A percentile compares a stretch with the other conserved stretches of the same genome.
phyloP scores from a whole-genome alignment of 1,140 invertebrate genomes.

The Cyphomyrmex costatus region DNA sequence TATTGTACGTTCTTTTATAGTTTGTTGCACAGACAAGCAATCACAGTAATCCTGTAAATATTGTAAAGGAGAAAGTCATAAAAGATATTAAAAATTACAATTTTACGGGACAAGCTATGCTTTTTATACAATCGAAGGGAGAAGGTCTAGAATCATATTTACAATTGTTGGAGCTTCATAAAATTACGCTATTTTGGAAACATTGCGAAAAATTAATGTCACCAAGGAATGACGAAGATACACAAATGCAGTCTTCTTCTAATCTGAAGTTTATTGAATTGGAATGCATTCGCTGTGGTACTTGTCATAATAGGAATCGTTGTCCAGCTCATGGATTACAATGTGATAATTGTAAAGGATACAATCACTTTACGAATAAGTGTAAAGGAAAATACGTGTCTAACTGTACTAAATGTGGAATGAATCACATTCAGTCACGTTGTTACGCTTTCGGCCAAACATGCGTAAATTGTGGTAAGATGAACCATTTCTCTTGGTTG shows the following conservation, averaged over 20 bases:
- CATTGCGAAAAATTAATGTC: slow-evolving; percentile 22
- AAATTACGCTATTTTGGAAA: slow-evolving; percentile 60
- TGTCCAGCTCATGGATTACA: slow-evolving; percentile 51
- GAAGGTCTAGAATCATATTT: slow-evolving; percentile 17
- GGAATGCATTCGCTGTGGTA: slow-evolving; percentile 53
- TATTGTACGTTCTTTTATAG: slow-evolving; percentile 11
- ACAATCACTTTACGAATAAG: slow-evolving; percentile 55
- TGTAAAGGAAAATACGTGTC: slow-evolving; percentile 48
- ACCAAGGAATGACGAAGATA: not conserved
- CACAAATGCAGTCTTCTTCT: not conserved
- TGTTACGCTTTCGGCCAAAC: slow-evolving; percentile 53
- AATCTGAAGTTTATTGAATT: not conserved
- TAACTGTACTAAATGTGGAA: slow-evolving; percentile 58
- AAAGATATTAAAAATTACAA: slow-evolving; percentile 53
- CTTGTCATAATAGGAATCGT: slow-evolving; percentile 11
- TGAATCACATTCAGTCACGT: slow-evolving; percentile 47
- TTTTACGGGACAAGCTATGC: slow-evolving; percentile 16
- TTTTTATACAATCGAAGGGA: slow-evolving; percentile 26
- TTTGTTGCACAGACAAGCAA: slow-evolving; percentile 49
- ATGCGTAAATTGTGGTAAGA: slow-evolving; percentile 62
- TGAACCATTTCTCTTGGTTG: slow-evolving; percentile 63
- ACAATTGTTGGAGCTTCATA: slow-evolving; percentile 29
- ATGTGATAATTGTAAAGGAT: slow-evolving; percentile 57
- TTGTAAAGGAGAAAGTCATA: slow-evolving; percentile 66
- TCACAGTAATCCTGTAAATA: slow-evolving; percentile 28